Base-by-base conservation (phyloP, 2,888 invertebrate species). In the Nowickia ferox region DNA sequence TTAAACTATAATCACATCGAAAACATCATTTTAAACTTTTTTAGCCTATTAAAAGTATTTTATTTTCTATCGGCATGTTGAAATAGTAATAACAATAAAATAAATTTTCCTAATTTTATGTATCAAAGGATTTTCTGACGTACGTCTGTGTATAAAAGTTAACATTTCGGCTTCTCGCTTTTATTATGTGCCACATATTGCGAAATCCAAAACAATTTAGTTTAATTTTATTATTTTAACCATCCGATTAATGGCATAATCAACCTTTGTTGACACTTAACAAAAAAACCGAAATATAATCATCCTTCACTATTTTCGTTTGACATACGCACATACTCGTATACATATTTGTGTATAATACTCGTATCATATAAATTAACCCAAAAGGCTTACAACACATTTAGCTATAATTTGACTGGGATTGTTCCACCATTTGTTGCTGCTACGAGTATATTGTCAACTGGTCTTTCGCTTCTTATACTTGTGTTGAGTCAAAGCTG, bases 241-340 rank as follows among this genome's bases (percentile, higher is more conserved):
- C 68, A 46, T 1, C n/a, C 82, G 68, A 55, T 69, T 82, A 82
- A 82, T 63, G 63, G 30, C 63, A 82, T 42, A 69, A 76, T 69
- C 76, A 69, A 76, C 61, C 68, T 38, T 55, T 55, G 69, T 82
- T 82, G 81, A 75, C 69, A 76, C 55, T 63, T 61, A 19, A 61
- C 6, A 15, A 42, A 77, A 48, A 77, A n/a, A 5, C 30, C 30
- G 30, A 30, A 40, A 11, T 5, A 59, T 9, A 63, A 65, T 63
- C 63, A 72, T 77, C 57, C 65, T 55, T 75, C 44, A 65, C 38
- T 13, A 44, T 17, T 42, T 71, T 55, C 22, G 2, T 59, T 38
- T 63, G 19, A 44, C 76, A 44, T 6, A 42, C 61, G 55, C 6
- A 63, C 22, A n/a, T n/a, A n/a, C n/a, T n/a, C n/a, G n/a, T n/a